Percentiles rank a stretch among this genome's conserved stretches.
phyloP scores from a whole-genome alignment of 2,888 invertebrate species.

The Cinara cedri region DNA sequence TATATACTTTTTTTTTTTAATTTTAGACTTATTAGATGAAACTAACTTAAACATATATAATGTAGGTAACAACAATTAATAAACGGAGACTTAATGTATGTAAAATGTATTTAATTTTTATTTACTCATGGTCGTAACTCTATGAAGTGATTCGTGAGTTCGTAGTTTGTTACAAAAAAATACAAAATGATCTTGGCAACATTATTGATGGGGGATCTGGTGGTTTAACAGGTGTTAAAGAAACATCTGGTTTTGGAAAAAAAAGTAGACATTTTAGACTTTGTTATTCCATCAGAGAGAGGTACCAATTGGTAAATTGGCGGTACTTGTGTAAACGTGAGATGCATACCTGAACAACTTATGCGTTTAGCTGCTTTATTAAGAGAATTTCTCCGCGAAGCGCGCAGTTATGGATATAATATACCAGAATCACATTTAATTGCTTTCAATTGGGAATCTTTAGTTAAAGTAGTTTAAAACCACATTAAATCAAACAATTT shows the following conservation, averaged over 20 bases:
- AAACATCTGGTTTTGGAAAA: constrained; percentile 80
- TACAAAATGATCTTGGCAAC: too few species aligned
- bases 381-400: constrained; percentile 83
- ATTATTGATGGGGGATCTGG: constrained; percentile 97
- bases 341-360: constrained; percentile 96
- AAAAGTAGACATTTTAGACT: constrained; percentile 85
- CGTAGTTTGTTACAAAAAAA: too few species aligned
- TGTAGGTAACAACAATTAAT: too few species aligned
- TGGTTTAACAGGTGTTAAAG: constrained; percentile 93
- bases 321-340: constrained; percentile 97
- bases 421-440: constrained; percentile 71
- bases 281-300: constrained; percentile 80
- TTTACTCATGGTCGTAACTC: too few species aligned
- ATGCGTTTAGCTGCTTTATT: constrained; percentile 95
- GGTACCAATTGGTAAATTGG: constrained; percentile 96
- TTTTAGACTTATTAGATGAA: too few species aligned
- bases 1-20: too few species aligned
- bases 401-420: constrained; percentile 81
- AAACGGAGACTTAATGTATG: too few species aligned
- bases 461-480: constrained; percentile 81
- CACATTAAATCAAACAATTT: constrained; percentile 89
- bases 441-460: constrained; percentile 75
- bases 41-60: too few species aligned
- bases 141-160: too few species aligned
- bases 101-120: too few species aligned